Evolutionary conservation across 2,888 invertebrate genomes (phyloP).

Genomic region (Limulus polyphemus): DNA sequence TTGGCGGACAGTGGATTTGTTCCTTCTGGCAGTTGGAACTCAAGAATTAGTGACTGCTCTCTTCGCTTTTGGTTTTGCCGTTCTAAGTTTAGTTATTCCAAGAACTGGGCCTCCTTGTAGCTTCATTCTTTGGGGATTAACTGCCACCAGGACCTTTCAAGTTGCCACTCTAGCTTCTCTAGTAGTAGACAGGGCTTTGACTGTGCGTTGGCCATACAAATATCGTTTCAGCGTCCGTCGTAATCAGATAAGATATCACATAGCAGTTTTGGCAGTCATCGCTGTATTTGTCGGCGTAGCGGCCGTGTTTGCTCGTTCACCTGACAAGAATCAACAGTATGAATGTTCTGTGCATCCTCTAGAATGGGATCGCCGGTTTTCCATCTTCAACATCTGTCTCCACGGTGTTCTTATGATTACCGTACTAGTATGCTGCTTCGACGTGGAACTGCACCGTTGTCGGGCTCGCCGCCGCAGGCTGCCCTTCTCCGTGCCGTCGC

Average conservation of each 20-base stretch:
- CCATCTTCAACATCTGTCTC: conserved; percentile 10
- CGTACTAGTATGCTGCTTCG: conserved; percentile 3
- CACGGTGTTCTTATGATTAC: conserved; percentile 8
- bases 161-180: conserved; percentile 43
- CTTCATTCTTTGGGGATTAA: conserved; percentile 42
- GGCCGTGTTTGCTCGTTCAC: conserved; percentile 39
- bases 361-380: conserved; percentile 15
- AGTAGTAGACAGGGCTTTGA: conserved; percentile 41
- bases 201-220: conserved; percentile 33
- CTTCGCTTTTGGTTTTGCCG: conserved; percentile 26
- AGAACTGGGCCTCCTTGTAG: conserved; percentile 34
- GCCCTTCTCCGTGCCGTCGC: too few relatives aligned
- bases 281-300: conserved; percentile 45
- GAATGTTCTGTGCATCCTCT: conserved; percentile 13
- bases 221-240: conserved; percentile 34
- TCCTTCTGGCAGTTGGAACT: conserved; percentile 40
- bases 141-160: conserved; percentile 44
- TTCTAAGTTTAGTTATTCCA: conserved; percentile 21
- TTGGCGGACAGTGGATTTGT: conserved; percentile 45
- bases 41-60: conserved; percentile 29
- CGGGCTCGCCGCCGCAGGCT: not conserved
- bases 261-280: conserved; percentile 43
- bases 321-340: too few relatives aligned
- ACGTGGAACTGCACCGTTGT: conserved; percentile 1
- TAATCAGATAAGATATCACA: conserved; percentile 40